A percentile compares a stretch with the other conserved stretches of the same genome.
These are phyloP conservation scores for Mythimna pallens DNA, from an alignment of 2,888 invertebrate genomes.

Conservation along the genomic window DNA sequence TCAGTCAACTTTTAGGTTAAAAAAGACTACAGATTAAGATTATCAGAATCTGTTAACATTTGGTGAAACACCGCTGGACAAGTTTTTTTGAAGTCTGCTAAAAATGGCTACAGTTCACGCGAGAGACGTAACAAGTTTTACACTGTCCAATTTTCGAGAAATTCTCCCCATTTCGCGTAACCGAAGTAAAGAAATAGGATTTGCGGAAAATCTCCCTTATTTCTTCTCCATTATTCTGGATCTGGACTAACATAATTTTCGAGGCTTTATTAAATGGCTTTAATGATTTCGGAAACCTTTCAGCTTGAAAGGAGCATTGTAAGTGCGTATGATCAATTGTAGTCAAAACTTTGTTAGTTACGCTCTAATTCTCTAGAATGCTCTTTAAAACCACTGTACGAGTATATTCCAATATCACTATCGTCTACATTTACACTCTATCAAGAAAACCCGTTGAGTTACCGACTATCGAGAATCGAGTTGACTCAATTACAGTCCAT, in stretches of 20 bases:
- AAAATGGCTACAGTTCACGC: conserved; percentile 73
- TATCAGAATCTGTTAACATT: too few relatives aligned
- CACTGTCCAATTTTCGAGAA: conserved; percentile 79
- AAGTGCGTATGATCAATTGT: conserved; percentile 2
- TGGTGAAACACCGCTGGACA: too few relatives aligned
- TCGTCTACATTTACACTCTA: not conserved
- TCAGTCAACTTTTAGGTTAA: too few relatives aligned
- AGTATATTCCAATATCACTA: not conserved
- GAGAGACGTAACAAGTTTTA: conserved; percentile 75
- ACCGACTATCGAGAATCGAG: conserved; percentile 10
- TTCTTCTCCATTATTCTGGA: conserved; percentile 70
- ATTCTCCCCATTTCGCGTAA: conserved; percentile 71
- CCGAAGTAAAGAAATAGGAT: conserved; percentile 73
- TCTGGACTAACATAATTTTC: conserved; percentile 68
- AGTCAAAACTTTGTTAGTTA: not conserved
- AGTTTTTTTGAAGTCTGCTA: conserved; percentile 25
- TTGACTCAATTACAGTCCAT: conserved; percentile 24
- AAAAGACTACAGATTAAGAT: too few relatives aligned
- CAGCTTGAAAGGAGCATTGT: conserved; percentile 36
- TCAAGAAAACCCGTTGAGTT: conserved; percentile 3
- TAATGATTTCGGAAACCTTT: conserved; percentile 64
- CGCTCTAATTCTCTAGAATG: not conserved
- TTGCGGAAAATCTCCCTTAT: conserved; percentile 70
- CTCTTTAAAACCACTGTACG: not conserved
- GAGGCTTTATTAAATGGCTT: conserved; percentile 64